Percentiles rank a stretch among this genome's conserved stretches.
Conservation (phyloP, 2,888 invertebrate genomes). For the Phragmatobia fuliginosa region DNA sequence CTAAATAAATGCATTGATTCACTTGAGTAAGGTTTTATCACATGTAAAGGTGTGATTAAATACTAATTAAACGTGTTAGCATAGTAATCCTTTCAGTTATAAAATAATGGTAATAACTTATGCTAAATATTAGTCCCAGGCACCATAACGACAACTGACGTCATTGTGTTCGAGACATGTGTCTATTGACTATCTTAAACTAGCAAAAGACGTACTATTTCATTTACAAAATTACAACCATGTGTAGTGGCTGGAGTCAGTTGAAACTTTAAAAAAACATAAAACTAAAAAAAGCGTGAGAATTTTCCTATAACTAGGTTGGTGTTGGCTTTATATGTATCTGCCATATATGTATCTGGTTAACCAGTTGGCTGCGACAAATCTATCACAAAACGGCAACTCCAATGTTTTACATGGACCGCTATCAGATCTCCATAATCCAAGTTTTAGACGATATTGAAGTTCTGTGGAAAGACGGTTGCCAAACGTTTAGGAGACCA, state of each 20-base stretch:
- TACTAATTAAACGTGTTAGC: background rate
- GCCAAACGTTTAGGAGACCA: too few relatives aligned
- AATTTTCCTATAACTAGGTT: too few relatives aligned
- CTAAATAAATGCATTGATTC: background rate
- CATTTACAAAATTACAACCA: background rate
- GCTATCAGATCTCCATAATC: too few relatives aligned
- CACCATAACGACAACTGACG: background rate
- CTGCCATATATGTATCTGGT: too few relatives aligned
- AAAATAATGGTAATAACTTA: background rate
- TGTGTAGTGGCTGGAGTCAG: background rate
- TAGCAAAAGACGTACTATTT: background rate
- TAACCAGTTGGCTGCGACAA: too few relatives aligned
- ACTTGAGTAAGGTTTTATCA: background rate
- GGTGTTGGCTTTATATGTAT: too few relatives aligned
- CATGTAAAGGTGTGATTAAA: background rate
- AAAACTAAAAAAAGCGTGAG: background rate
- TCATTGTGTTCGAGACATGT: conserved; percentile 1
- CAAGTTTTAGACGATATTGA: too few relatives aligned
- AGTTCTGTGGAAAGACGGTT: too few relatives aligned
- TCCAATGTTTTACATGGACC: too few relatives aligned
- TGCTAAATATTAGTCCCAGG: background rate
- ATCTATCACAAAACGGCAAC: too few relatives aligned
- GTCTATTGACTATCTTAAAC: background rate
- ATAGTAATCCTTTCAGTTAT: background rate
- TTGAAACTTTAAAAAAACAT: background rate